A percentile compares a stretch with the other conserved stretches of the same genome.
Evolutionary conservation across 30 jellyfish, hydroid and myxozoan genomes (phyloP).

Genomic region (Hydractinia symbiolongicarpus): DNA sequence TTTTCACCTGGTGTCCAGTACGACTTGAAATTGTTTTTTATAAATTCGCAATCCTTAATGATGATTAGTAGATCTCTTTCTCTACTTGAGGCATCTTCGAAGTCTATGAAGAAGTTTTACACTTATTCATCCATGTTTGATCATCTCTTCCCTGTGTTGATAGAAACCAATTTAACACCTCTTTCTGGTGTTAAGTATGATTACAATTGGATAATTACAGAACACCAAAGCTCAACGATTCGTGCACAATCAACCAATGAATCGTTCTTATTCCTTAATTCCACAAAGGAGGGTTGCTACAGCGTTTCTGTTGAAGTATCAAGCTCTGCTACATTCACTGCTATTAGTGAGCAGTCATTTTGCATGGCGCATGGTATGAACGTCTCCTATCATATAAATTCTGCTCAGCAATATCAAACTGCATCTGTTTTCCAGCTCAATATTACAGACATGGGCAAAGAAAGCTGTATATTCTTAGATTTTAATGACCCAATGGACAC

Average conservation of each 20-base stretch:
- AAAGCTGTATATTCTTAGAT: not conserved
- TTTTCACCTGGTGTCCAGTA: too few species aligned
- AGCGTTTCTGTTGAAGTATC: not conserved
- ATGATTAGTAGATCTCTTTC: too few species aligned
- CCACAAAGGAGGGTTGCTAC: not conserved
- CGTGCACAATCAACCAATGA: not conserved
- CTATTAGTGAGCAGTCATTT: not conserved
- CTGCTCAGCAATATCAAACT: not conserved
- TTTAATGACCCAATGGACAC: not conserved
- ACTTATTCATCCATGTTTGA: too few species aligned
- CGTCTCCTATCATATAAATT: not conserved
- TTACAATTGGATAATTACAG: conserved; percentile 10
- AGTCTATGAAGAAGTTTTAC: too few species aligned
- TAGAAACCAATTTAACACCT: too few species aligned
- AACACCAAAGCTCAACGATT: not conserved
- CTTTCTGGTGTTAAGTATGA: too few species aligned
- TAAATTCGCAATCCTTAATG: too few species aligned
- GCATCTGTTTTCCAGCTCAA: not conserved
- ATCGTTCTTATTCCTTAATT: too few species aligned
- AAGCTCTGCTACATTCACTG: not conserved
- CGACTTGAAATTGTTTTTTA: too few species aligned
- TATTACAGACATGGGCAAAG: not conserved
- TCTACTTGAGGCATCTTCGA: too few species aligned
- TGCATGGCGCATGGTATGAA: not conserved
- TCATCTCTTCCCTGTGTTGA: too few species aligned